Evolutionary conservation across 2,797 vertebrate species (phyloP), one percentile per base, ranked within the genome.

Genomic region (Novumbra hubbsi): DNA sequence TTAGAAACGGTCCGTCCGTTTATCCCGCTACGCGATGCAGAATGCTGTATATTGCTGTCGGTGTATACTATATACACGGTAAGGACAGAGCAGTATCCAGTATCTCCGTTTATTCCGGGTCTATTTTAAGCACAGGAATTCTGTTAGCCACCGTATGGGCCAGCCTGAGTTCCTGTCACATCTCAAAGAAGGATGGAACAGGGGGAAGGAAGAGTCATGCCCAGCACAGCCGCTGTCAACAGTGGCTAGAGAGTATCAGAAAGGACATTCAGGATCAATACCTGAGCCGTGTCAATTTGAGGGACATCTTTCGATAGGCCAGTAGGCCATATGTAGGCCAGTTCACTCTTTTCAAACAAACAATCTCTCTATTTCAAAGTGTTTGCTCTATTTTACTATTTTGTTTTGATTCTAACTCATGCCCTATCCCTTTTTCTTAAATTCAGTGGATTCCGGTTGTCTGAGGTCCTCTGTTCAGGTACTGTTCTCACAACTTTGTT

Each of bases 231-330:
- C 24, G 21, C 21, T 60, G 21, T 60, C 55, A 60, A 12, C 21
- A 1, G n/a, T 60, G 55, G 21, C 55, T 60, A 24, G 21, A 60
- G 21, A 60, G 14, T 60, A 60, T 60, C 55, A 60, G 55, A n/a
- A 24, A 27, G 55, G 21, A 11, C 55, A 60, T 24, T 60, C 55
- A 60, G 21, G 19, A 60, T 60, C 21, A 24, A 60, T 60, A 60
- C 5, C 55, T 60, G 55, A 60, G 55, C 21, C 11, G 4, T 60
- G 55, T 60, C 55, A 24, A 60, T n/a, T 6, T 60, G 55, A 9
- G 24, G 24, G 55, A 60, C 55, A 60, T 60, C 50, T 19, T 21
- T 83, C 78, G 55, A 57, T 57, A 57, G 55, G 55, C 17, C n/a
- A n/a, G n/a, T n/a, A n/a, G 4, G 21, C 21, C 17, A 12, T 57